phyloP scores from a whole-genome alignment of 1,140 invertebrate species.

The Drosophila orena region DNA sequence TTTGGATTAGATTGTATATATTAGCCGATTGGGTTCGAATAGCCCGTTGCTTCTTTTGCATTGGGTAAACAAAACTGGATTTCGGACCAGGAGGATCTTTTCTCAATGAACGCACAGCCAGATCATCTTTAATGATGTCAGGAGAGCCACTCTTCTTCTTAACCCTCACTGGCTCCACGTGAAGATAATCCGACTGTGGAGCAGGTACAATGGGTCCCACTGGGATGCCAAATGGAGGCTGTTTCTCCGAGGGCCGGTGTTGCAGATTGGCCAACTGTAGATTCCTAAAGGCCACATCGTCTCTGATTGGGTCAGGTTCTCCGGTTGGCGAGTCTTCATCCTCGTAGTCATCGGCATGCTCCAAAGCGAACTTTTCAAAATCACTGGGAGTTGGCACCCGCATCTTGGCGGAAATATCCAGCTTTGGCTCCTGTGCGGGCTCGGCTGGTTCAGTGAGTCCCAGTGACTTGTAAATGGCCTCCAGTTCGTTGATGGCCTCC shows the following conservation, averaged over 20 bases:
- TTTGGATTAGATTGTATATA: constrained; percentile 90
- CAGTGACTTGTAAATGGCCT: constrained; percentile 94
- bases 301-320: constrained; percentile 92
- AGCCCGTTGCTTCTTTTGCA: constrained; percentile 89
- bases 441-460: constrained; percentile 91
- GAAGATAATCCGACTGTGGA: constrained; percentile 92
- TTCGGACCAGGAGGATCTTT: constrained; percentile 88
- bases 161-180: constrained; percentile 86
- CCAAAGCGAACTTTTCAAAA: constrained; percentile 77
- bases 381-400: constrained; percentile 85
- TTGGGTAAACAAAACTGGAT: constrained; percentile 63
- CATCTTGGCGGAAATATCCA: constrained; percentile 87
- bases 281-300: constrained; percentile 93
- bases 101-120: constrained; percentile 92
- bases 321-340: constrained; percentile 86
- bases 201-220: constrained; percentile 90
- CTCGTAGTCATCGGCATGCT: constrained; percentile 82
- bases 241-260: constrained; percentile 90
- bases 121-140: constrained; percentile 93
- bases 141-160: constrained; percentile 86
- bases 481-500: constrained; percentile 94
- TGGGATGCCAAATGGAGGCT: constrained; percentile 95
- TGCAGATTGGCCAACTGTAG: constrained; percentile 91
- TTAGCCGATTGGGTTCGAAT: constrained; percentile 92
- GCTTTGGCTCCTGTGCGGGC: constrained; percentile 87